Percentiles rank a stretch among this genome's conserved stretches.
Evolutionary conservation across 92 coral and sea anemone species (phyloP).

Genomic region (Palythoa grandis): DNA sequence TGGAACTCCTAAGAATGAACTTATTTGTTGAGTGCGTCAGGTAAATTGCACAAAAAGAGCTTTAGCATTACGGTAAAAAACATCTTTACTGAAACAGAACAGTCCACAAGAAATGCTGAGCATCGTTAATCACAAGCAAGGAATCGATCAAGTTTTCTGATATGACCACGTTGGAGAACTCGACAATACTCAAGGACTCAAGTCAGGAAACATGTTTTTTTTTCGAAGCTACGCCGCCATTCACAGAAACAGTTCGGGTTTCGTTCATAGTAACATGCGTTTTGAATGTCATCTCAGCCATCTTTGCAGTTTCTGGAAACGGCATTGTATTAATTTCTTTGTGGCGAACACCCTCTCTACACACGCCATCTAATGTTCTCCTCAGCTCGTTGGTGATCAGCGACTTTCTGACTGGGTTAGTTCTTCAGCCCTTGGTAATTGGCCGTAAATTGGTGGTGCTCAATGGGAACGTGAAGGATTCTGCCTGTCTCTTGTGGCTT

Average conservation of each 20-base stretch:
- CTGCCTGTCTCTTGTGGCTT: conserved; percentile 1
- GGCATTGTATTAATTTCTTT: conserved; percentile 8
- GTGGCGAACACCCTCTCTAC: background rate
- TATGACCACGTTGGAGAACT: conserved; percentile 1
- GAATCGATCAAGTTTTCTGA: background rate
- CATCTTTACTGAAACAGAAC: background rate
- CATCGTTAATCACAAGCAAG: background rate
- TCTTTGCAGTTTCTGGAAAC: conserved; percentile 23
- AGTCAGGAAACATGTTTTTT: conserved; percentile 21
- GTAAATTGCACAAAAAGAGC: background rate
- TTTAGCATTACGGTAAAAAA: background rate
- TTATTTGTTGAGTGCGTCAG: background rate
- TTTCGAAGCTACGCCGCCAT: conserved; percentile 14
- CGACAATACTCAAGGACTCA: background rate
- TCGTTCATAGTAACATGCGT: conserved; percentile 16
- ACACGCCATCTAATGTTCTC: conserved; percentile 11
- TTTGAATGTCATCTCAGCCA: conserved; percentile 10
- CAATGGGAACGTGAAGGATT: background rate
- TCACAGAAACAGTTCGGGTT: conserved; percentile 7
- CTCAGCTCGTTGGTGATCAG: conserved; percentile 23
- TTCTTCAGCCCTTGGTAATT: conserved; percentile 28
- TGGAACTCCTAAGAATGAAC: background rate
- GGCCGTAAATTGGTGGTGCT: conserved; percentile 4
- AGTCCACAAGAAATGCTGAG: background rate
- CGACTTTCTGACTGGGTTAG: conserved; percentile 24